phyloP scores from a whole-genome alignment of 2,888 invertebrate species.

The Dryadula phaetusa region DNA sequence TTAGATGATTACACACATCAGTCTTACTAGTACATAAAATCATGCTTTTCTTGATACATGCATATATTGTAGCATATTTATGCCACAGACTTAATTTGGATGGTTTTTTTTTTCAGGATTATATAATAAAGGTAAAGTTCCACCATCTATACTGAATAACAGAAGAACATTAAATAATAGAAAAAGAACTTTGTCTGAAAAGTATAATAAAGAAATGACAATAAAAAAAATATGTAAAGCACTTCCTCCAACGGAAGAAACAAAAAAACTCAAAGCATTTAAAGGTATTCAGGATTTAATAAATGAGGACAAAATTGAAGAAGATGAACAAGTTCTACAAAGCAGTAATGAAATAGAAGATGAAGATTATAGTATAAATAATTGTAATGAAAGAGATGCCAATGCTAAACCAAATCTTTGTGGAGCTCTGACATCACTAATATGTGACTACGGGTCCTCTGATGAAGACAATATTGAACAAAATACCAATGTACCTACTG shows the following conservation, averaged over 20 bases:
- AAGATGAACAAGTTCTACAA: constrained; percentile 49
- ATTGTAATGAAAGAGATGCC: constrained; percentile 21
- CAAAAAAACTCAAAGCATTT: constrained; percentile 74
- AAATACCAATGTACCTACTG: constrained; percentile 29
- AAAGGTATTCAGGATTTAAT: constrained; percentile 72
- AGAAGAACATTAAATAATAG: constrained; percentile 32
- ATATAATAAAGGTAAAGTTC: constrained; percentile 44
- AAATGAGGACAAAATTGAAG: constrained; percentile 54
- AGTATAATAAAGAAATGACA: constrained; percentile 19
- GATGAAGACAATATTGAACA: constrained; percentile 67
- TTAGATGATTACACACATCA: too few species aligned
- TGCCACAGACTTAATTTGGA: too few species aligned
- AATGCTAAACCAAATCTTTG: constrained; percentile 65
- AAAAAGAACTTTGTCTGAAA: constrained; percentile 27
- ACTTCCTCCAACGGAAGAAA: constrained; percentile 52
- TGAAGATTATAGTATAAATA: constrained; percentile 56
- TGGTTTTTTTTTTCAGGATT: constrained; percentile 2
- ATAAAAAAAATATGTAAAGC: constrained; percentile 46
- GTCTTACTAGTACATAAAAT: too few species aligned
- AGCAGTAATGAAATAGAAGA: constrained; percentile 64
- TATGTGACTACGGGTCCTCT: constrained; percentile 83
- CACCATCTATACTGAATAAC: constrained; percentile 54
- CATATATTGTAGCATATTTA: not conserved
- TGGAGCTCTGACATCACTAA: constrained; percentile 82
- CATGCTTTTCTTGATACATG: not conserved